These are phyloP conservation scores for Hozukius guyotensis DNA, from an alignment of 2,797 vertebrate species.

Conservation along the genomic window DNA sequence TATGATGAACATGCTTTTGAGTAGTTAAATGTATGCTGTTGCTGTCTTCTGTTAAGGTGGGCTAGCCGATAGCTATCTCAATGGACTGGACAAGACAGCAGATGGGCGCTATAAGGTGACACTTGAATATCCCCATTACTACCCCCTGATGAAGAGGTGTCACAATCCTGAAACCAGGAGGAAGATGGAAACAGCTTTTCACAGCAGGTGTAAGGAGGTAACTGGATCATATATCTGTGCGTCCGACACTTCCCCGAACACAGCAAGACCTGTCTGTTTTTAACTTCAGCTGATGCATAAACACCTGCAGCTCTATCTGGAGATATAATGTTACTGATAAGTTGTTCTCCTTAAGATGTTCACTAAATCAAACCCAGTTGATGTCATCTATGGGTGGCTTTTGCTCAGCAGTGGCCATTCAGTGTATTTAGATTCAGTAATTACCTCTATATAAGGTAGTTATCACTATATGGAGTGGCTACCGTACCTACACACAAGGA, in stretches of 20 bases:
- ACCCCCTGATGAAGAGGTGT: slow-evolving; percentile 94
- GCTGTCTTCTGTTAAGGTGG: slow-evolving; percentile 77
- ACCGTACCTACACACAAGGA: neutral
- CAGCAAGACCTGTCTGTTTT: neutral
- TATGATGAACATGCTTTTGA: neutral
- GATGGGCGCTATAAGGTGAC: slow-evolving; percentile 88
- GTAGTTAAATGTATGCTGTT: neutral
- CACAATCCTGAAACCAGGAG: slow-evolving; percentile 90
- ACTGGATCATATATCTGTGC: neutral
- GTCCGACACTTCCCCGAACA: neutral
- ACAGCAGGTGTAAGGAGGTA: slow-evolving; percentile 95
- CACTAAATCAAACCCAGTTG: neutral
- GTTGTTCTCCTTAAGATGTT: neutral
- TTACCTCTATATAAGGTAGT: neutral
- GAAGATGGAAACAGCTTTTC: slow-evolving; percentile 93
- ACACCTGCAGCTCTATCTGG: neutral
- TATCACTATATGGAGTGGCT: neutral
- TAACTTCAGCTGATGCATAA: neutral
- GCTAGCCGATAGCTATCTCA: slow-evolving; percentile 90
- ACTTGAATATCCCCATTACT: slow-evolving; percentile 94
- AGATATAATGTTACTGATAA: neutral
- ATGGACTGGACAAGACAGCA: slow-evolving; percentile 85
- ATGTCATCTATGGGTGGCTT: neutral
- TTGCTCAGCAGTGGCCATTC: neutral
- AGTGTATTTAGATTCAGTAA: neutral